Percentiles rank a stretch among this genome's conserved stretches.
These are phyloP conservation scores for Indri indri DNA, from an alignment of 2,113 vertebrate genomes.

Conservation along the genomic window DNA sequence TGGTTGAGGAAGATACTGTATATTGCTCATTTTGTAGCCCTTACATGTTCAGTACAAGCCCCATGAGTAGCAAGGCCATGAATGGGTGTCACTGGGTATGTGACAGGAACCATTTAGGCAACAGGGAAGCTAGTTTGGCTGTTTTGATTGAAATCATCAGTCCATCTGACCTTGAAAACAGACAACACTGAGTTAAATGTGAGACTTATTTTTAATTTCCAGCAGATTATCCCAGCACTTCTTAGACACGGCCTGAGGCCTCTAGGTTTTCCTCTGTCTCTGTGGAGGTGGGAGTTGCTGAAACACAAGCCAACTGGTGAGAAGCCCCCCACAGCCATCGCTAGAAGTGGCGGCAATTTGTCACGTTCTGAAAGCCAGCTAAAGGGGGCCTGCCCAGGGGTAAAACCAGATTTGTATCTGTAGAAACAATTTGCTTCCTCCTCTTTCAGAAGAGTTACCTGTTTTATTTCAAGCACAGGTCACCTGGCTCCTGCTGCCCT, in stretches of 20 bases:
- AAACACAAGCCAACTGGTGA: background rate
- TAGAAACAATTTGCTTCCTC: background rate
- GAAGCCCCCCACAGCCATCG: background rate
- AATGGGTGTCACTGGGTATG: background rate
- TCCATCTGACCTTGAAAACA: slow-evolving; percentile 24
- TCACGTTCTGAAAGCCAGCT: slow-evolving; percentile 9
- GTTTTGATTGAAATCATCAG: background rate
- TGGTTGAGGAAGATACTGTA: background rate
- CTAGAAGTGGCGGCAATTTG: background rate
- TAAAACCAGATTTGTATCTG: slow-evolving; percentile 13
- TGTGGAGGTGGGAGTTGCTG: background rate
- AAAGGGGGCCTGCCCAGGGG: accelerated
- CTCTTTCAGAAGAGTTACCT: background rate
- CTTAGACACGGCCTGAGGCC: background rate
- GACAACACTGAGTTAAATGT: background rate
- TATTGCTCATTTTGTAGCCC: background rate
- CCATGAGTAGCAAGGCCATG: background rate
- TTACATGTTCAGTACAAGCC: background rate
- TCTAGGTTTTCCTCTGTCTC: background rate
- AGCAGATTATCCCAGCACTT: background rate
- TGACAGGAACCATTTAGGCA: background rate
- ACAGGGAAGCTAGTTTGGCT: background rate
- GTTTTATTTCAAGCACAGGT: slow-evolving; percentile 46
- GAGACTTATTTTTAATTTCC: background rate
- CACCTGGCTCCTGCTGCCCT: slow-evolving; percentile 30